A percentile compares a stretch with the other conserved stretches of the same genome.
These are phyloP conservation scores for Rynchops niger DNA, from an alignment of 2,113 vertebrate genomes.

Conservation along the genomic window DNA sequence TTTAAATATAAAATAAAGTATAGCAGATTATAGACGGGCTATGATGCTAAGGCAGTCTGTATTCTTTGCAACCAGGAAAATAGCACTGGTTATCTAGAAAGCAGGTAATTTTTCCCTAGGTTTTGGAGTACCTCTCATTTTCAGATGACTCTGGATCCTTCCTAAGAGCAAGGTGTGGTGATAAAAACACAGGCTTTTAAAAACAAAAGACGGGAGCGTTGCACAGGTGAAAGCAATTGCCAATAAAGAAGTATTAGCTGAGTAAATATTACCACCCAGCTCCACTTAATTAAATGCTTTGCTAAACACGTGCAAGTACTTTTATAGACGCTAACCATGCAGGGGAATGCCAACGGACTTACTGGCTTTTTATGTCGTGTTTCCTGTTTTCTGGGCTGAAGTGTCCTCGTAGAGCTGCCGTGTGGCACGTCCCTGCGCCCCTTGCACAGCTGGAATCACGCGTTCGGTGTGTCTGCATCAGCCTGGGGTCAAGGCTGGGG, in stretches of 20 bases:
- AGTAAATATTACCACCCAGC: constrained; percentile 16
- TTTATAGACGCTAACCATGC: neutral
- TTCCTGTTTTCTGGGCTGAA: constrained; percentile 7
- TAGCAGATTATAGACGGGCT: neutral
- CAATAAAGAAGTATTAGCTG: neutral
- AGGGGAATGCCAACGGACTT: neutral
- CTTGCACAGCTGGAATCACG: neutral
- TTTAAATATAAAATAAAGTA: constrained; percentile 37
- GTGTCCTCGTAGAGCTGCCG: neutral
- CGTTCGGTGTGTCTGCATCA: neutral
- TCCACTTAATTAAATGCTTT: constrained; percentile 18
- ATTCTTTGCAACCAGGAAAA: neutral
- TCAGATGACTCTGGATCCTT: neutral
- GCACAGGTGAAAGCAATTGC: neutral
- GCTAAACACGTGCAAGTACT: neutral
- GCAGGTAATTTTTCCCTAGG: neutral
- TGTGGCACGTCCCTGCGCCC: neutral
- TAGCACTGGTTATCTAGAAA: neutral
- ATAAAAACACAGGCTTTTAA: neutral
- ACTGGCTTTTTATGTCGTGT: neutral
- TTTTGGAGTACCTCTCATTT: neutral
- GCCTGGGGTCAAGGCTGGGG: neutral
- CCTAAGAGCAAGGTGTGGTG: neutral
- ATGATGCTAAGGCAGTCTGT: neutral
- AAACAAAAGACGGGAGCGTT: neutral